Evolutionary conservation across 2,888 invertebrate genomes (phyloP).

Genomic region (Hyppa rectilinea): DNA sequence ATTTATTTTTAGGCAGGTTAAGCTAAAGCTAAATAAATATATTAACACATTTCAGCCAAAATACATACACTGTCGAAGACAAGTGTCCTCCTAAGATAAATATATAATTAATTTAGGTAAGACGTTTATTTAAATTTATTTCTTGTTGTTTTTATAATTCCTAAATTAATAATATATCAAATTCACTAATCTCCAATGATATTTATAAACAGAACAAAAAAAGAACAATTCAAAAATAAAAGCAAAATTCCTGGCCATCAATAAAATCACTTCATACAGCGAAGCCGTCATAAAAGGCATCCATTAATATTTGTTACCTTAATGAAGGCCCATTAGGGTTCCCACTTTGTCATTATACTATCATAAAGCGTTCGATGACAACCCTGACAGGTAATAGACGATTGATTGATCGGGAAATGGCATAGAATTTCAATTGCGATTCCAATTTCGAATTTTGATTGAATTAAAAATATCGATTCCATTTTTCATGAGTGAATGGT

Average conservation of each 20-base stretch:
- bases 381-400: conserved; percentile 64
- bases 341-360: conserved; percentile 60
- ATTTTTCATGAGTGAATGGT: conserved; percentile 41
- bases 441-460: conserved; percentile 58
- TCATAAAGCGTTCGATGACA: conserved; percentile 58
- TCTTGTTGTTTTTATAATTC: not conserved
- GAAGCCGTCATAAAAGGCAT: conserved; percentile 45
- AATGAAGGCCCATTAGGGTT: conserved; percentile 61
- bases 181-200: too few species aligned
- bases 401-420: conserved; percentile 63
- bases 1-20: not conserved
- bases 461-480: conserved; percentile 60
- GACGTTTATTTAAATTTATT: not conserved
- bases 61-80: not conserved
- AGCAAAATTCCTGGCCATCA: not conserved
- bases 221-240: not conserved
- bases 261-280: conserved; percentile 49
- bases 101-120: not conserved
- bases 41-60: not conserved
- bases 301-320: conserved; percentile 63
- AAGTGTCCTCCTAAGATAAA: not conserved
- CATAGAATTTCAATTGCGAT: conserved; percentile 65
- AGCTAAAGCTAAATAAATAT: not conserved
- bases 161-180: too few species aligned
- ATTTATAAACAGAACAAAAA: not conserved